A percentile compares a stretch with the other conserved stretches of the same genome.
Conservation (phyloP, 2,113 vertebrate genomes). For the Tragelaphus strepsiceros region DNA sequence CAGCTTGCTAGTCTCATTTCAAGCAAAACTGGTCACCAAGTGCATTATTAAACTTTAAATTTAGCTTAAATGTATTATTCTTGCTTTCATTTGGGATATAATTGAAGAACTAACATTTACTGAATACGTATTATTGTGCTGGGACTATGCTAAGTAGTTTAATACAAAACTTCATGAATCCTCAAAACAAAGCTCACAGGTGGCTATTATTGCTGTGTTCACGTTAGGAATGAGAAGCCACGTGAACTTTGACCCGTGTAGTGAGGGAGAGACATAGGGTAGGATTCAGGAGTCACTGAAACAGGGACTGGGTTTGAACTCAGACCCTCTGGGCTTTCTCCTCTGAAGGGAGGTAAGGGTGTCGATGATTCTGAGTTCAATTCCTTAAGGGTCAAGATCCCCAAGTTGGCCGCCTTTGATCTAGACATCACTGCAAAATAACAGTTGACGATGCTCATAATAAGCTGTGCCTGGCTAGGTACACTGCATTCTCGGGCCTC, state of each 20-base stretch:
- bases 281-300: not conserved
- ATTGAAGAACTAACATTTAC: not conserved
- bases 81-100: not conserved
- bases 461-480: accelerated
- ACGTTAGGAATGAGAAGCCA: not conserved
- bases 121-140: not conserved
- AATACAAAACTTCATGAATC: not conserved
- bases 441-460: not conserved
- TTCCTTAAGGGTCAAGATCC: not conserved
- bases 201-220: too few species aligned
- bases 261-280: not conserved
- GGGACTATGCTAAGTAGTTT: not conserved
- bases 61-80: not conserved
- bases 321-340: not conserved
- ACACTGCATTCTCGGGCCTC: not conserved
- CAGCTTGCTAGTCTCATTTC: not conserved
- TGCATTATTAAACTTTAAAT: not conserved
- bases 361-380: accelerated
- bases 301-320: not conserved
- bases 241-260: not conserved
- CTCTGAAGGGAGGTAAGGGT: not conserved
- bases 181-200: not conserved
- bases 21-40: not conserved
- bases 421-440: not conserved
- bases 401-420: not conserved